Percentiles rank a stretch among this genome's conserved stretches.
phyloP scores from a whole-genome alignment of 2,888 invertebrate species.

The Dryococelus australis region DNA sequence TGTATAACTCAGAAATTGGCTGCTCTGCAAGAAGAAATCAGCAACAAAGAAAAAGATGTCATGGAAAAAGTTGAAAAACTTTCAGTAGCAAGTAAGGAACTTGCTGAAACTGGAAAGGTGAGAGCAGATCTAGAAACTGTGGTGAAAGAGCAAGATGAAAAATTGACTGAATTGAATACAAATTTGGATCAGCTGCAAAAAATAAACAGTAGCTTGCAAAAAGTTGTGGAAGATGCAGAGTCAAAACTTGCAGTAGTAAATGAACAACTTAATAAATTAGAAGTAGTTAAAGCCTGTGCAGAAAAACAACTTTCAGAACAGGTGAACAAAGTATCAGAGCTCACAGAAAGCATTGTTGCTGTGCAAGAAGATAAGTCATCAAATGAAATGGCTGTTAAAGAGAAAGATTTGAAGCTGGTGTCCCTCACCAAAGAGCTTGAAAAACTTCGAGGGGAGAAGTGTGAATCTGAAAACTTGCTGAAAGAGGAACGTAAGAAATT shows the following conservation, averaged over 20 bases:
- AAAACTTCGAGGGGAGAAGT: conserved; percentile 17
- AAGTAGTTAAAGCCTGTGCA: conserved; percentile 59
- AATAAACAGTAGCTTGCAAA: conserved; percentile 54
- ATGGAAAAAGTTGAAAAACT: conserved; percentile 63
- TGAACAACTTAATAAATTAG: conserved; percentile 58
- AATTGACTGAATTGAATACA: conserved; percentile 50
- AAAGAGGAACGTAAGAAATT: not conserved
- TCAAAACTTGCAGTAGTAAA: conserved; percentile 56
- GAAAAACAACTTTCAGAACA: conserved; percentile 58
- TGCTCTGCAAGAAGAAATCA: conserved; percentile 40
- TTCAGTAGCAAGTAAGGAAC: conserved; percentile 57
- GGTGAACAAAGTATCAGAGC: conserved; percentile 58
- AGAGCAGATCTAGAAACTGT: conserved; percentile 48
- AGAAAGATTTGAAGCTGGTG: conserved; percentile 35
- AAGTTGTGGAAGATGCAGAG: conserved; percentile 55
- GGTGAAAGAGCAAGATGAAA: conserved; percentile 47
- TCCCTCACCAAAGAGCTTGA: conserved; percentile 31
- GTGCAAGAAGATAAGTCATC: conserved; percentile 36
- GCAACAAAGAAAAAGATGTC: conserved; percentile 47
- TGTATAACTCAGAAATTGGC: conserved; percentile 58
- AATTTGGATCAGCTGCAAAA: conserved; percentile 53
- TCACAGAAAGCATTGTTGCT: conserved; percentile 35
- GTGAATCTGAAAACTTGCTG: not conserved
- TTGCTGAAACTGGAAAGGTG: conserved; percentile 57
- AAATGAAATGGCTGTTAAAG: conserved; percentile 32